Evolutionary conservation across 2,888 invertebrate species (phyloP).

Genomic region (Spodoptera exigua): DNA sequence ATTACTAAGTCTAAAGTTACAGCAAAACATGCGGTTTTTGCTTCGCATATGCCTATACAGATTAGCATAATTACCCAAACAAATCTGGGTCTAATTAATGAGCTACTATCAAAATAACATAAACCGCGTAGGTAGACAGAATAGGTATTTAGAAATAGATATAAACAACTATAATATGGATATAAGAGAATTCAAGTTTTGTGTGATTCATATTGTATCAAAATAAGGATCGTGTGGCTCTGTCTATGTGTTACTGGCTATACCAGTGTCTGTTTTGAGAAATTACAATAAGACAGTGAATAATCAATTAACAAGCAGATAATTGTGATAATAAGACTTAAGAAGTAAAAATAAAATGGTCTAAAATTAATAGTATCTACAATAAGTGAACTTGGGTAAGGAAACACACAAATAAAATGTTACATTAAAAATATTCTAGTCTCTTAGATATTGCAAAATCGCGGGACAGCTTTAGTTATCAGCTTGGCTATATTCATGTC

Average conservation of each 20-base stretch:
- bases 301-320: no score
- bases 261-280: no score
- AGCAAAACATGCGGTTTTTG: conserved; percentile 29
- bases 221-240: conserved; percentile 17
- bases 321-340: no score
- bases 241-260: not conserved
- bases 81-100: conserved; percentile 21
- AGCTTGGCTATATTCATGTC: no score
- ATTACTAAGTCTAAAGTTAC: conserved; percentile 17
- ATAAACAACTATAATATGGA: conserved; percentile 28
- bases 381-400: no score
- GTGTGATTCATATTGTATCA: conserved; percentile 24
- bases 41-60: conserved; percentile 13
- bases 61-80: conserved; percentile 15
- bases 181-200: conserved; percentile 26
- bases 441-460: no score
- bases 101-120: conserved; percentile 22
- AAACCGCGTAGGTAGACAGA: conserved; percentile 29
- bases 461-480: no score
- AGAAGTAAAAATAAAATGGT: no score
- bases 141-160: conserved; percentile 9
- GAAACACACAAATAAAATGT: no score
- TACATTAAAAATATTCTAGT: no score
- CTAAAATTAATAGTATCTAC: no score
- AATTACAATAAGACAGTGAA: no score